phyloP scores from a whole-genome alignment of 2,113 vertebrate species.

The Caranx melampygus region DNA sequence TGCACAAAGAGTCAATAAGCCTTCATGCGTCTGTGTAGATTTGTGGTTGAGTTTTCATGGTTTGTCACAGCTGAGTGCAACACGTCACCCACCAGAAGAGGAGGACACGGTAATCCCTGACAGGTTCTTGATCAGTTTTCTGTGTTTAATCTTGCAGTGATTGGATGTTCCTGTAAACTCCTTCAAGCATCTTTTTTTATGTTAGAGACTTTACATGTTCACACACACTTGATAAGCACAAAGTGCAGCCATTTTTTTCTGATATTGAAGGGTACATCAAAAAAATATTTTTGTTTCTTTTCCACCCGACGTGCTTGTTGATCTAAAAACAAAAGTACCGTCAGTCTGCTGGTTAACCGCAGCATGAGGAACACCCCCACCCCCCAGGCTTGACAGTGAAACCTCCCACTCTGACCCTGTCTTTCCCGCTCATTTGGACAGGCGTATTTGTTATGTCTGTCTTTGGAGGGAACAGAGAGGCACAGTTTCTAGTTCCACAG shows the following conservation, averaged over 20 bases:
- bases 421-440: neutral
- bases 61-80: conserved; percentile 12
- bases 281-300: neutral
- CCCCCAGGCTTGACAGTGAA: neutral
- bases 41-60: conserved; percentile 27
- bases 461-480: neutral
- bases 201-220: neutral
- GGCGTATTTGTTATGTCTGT: conserved; percentile 39
- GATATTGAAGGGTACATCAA: no score
- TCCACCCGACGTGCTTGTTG: no score
- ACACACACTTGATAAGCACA: neutral
- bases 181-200: neutral
- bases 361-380: no score
- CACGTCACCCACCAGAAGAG: neutral
- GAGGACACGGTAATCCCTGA: neutral
- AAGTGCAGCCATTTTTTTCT: no score
- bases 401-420: conserved; percentile 15
- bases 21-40: conserved; percentile 10
- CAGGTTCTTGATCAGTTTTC: neutral
- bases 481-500: conserved; percentile 18
- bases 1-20: neutral
- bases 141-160: neutral
- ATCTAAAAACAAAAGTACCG: neutral
- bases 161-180: conserved; percentile 24
- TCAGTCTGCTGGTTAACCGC: neutral